phyloP scores from a whole-genome alignment of 2,113 vertebrate genomes.

The Suncus etruscus region DNA sequence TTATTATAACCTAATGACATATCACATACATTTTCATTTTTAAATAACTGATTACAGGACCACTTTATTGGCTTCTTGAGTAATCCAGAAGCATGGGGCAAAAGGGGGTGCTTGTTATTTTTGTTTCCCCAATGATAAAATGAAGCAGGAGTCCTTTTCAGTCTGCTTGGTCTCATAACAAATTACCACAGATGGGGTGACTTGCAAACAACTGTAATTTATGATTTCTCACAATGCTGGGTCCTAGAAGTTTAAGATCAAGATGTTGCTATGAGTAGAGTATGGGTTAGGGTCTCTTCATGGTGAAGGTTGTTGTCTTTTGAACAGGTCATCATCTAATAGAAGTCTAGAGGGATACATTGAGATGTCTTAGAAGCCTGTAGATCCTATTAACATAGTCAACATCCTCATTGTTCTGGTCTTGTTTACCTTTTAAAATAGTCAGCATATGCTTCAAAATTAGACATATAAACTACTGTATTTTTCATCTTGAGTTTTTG shows the following conservation, averaged over 20 bases:
- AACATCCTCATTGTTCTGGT: not conserved
- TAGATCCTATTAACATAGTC: too few relatives aligned
- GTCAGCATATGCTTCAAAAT: not conserved
- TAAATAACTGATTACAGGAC: not conserved
- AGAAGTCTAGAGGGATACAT: not conserved
- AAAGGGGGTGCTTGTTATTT: not conserved
- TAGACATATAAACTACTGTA: not conserved
- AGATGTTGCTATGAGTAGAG: too few relatives aligned
- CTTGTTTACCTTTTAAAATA: not conserved
- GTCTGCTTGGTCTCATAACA: not conserved
- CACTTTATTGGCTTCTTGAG: not conserved
- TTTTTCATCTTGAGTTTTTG: slow-evolving; percentile 11
- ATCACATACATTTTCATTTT: not conserved
- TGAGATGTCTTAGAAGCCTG: not conserved
- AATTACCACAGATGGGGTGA: not conserved
- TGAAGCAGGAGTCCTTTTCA: not conserved
- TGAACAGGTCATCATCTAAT: too few relatives aligned
- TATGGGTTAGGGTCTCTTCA: not conserved
- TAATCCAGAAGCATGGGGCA: not conserved
- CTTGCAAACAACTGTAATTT: not conserved
- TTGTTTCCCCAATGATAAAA: not conserved
- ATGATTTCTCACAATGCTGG: not conserved
- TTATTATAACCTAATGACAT: not conserved
- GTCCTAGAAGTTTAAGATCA: not conserved
- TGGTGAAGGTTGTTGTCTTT: too few relatives aligned